Conservation (phyloP, 2,797 vertebrate species). For the Kryptolebias ocellatus region DNA sequence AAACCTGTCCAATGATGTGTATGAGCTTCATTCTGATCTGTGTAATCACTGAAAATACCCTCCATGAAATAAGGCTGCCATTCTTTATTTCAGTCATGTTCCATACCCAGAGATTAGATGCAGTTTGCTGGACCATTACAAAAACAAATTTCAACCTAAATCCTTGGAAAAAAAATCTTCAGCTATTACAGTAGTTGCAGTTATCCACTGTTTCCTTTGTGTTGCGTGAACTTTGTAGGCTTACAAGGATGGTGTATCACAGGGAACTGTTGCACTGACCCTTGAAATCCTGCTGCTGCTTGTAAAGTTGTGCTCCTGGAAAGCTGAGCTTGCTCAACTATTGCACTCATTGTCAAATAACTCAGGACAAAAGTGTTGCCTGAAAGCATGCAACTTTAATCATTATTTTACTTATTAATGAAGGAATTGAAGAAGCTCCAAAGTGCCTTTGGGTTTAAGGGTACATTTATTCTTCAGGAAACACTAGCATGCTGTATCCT, state of each 20-base stretch:
- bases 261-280: conserved; percentile 22
- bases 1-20: conserved; percentile 34
- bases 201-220: conserved; percentile 2
- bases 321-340: conserved; percentile 41
- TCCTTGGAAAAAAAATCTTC: conserved; percentile 14
- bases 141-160: conserved; percentile 34
- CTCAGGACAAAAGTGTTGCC: conserved; percentile 45
- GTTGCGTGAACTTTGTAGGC: conserved; percentile 8
- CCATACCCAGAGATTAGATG: conserved; percentile 39
- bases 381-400: conserved; percentile 54
- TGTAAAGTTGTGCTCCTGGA: conserved; percentile 54
- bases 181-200: not conserved
- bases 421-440: conserved; percentile 44
- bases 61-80: conserved; percentile 24
- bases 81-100: conserved; percentile 44
- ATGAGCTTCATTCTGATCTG: conserved; percentile 19
- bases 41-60: conserved; percentile 27
- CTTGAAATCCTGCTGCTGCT: conserved; percentile 30
- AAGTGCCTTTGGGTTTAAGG: conserved; percentile 32
- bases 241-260: conserved; percentile 17
- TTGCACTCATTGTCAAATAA: conserved; percentile 41
- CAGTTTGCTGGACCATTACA: conserved; percentile 52
- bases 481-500: conserved; percentile 3
- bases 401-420: conserved; percentile 56
- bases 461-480: conserved; percentile 16